Evolutionary conservation across 2,797 vertebrate genomes (phyloP), one percentile per base, ranked within the genome.

Genomic region (Rhabdophis nuchalis): DNA sequence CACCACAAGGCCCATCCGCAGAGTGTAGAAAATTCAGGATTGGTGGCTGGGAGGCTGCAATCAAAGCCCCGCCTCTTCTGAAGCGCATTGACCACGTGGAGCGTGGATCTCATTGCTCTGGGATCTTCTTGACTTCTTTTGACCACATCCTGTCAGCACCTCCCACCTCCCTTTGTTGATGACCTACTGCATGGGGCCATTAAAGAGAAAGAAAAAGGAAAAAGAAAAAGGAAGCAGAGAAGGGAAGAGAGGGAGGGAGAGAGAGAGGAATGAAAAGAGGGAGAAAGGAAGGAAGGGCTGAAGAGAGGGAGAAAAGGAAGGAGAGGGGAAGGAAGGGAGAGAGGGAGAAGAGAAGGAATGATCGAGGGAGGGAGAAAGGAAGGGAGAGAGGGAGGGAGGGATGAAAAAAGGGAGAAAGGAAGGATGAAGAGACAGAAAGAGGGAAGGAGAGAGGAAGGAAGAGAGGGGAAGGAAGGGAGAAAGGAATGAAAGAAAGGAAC

Each of bases 291-390:
- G 23, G 3, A 3, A 6, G 25, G 9, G 50, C 9, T 14, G 7
- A 27, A 2, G 2, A 13, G 52, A 56, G 14, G 56, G 14, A n/a
- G n/a, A n/a, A n/a, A 53, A 57, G 16, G 14, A 16, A 20, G 20
- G 20, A 46, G 46, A 46, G 46, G 5, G 46, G 46, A 5, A 46
- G 46, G 46, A 46, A 46, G 5, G 46, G 46, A 46, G 46, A 46
- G 5, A 46, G 46, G 46, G 46, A 46, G 46, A 5, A 46, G 5
- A 5, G 46, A 46, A 46, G 46, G 46, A 46, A 32, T 1, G 1
- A 18, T n/a, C n/a, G n/a, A 7, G 2, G 16, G 53, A 16, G 5
- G 32, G 1, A 12, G 1, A n/a, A n/a, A 32, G 5, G 1, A 18
- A 7, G 2, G 16, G 53, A 16, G 5, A 16, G 1, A 12, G 1